These are phyloP conservation scores for Chloroceryle aenea DNA, from an alignment of 2,113 vertebrate genomes.

Conservation along the genomic window DNA sequence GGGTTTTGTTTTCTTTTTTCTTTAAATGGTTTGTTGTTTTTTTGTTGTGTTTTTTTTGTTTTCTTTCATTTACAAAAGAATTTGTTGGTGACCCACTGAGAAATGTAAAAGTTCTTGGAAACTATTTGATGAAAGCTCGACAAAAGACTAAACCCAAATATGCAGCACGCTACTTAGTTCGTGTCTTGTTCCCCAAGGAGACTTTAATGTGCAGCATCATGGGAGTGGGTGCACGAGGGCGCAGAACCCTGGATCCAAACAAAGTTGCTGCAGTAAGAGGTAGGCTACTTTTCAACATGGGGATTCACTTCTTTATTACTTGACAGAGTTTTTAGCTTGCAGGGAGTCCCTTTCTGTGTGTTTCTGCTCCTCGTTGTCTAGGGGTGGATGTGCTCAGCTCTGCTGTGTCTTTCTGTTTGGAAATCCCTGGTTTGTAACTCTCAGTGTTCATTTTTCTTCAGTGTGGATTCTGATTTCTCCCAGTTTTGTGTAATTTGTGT, in stretches of 20 bases:
- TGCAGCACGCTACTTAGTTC: slow-evolving; percentile 76
- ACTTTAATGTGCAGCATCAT: slow-evolving; percentile 53
- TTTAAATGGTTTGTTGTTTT: not conserved
- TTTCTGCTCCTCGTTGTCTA: not conserved
- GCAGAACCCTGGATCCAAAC: slow-evolving; percentile 76
- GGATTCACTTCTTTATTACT: not conserved
- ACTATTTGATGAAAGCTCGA: slow-evolving; percentile 69
- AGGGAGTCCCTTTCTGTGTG: not conserved
- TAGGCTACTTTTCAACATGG: slow-evolving; percentile 16
- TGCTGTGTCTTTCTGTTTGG: not conserved
- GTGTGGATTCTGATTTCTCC: not conserved
- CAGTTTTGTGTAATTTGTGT: not conserved
- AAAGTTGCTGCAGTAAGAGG: slow-evolving; percentile 83
- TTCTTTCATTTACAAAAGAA: slow-evolving; percentile 61
- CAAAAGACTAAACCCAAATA: slow-evolving; percentile 73
- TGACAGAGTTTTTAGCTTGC: not conserved
- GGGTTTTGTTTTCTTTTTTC: not conserved
- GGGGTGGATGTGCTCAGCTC: not conserved
- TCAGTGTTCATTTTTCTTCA: rapidly evolving
- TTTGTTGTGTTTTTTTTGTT: not conserved
- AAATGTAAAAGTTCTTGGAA: slow-evolving; percentile 70
- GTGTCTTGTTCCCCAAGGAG: slow-evolving; percentile 76
- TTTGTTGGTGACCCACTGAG: slow-evolving; percentile 79
- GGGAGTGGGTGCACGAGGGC: not conserved
- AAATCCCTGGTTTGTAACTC: not conserved